These are phyloP conservation scores for Dryoscopus gambensis DNA, from an alignment of 2,113 vertebrate genomes.

Conservation along the genomic window DNA sequence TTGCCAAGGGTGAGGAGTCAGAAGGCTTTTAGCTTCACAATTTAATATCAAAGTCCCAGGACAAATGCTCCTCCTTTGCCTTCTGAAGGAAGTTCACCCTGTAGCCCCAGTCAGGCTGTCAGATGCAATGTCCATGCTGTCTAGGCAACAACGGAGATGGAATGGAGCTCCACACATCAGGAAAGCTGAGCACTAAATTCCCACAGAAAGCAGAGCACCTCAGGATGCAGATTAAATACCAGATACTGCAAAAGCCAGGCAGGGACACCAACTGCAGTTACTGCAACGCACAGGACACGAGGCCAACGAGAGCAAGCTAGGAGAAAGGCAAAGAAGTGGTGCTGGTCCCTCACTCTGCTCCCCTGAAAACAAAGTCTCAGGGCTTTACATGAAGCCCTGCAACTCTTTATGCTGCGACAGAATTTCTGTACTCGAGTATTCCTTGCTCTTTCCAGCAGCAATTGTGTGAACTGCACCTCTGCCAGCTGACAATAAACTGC, in stretches of 20 bases:
- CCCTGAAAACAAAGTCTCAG: not conserved
- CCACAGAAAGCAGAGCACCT: not conserved
- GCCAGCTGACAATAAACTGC: not conserved
- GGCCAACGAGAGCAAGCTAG: rapidly evolving
- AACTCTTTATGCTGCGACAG: not conserved
- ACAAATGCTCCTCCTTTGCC: not conserved
- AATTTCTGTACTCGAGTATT: rapidly evolving
- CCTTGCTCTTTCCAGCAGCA: not conserved
- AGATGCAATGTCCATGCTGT: not conserved
- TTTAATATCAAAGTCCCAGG: not conserved
- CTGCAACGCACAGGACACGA: rapidly evolving
- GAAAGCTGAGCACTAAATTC: not conserved
- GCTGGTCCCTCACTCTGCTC: not conserved
- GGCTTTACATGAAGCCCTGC: not conserved
- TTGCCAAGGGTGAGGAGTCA: not conserved
- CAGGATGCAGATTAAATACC: not conserved
- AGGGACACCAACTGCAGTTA: rapidly evolving
- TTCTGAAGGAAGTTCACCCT: not conserved
- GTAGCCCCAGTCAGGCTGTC: not conserved
- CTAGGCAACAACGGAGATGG: not conserved
- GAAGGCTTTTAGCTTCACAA: not conserved
- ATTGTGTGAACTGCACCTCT: not conserved
- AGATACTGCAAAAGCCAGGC: not conserved
- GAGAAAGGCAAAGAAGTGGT: not conserved
- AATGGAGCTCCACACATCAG: not conserved